phyloP scores from a whole-genome alignment of 2,113 vertebrate genomes.

The Pygathrix nemaeus region DNA sequence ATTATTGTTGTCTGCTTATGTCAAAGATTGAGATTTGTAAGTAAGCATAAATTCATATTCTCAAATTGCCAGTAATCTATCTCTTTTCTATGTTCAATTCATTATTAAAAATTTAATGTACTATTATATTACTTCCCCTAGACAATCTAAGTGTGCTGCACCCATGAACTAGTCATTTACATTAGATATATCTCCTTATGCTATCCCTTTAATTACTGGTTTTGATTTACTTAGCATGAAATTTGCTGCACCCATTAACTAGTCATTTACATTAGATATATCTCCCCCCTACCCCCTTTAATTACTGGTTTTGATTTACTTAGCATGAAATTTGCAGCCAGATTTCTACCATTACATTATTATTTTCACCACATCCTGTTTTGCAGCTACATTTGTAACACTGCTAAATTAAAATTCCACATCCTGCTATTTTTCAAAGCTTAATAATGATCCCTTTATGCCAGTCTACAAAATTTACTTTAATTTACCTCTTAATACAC shows the following conservation, averaged over 20 bases:
- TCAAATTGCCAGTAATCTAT: neutral
- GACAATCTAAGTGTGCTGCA: neutral
- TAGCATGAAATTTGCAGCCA: neutral
- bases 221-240: neutral
- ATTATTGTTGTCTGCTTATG: neutral
- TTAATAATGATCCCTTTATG: neutral
- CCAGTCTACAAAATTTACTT: neutral
- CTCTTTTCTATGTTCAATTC: neutral
- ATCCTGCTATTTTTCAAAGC: neutral
- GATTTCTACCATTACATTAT: neutral
- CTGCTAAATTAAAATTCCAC: neutral
- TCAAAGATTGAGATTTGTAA: neutral
- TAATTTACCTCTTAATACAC: neutral
- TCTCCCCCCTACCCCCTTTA: neutral
- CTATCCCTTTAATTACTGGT: neutral
- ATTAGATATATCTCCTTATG: no score
- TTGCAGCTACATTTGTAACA: neutral
- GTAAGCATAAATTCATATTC: neutral
- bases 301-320: neutral
- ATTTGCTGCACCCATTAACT: neutral
- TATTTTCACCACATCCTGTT: neutral
- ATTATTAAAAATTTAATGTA: neutral
- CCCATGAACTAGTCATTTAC: no score
- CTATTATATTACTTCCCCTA: neutral
- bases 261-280: no score